phyloP scores from a whole-genome alignment of 1,140 invertebrate species.

The Ceratosolen solmsi region DNA sequence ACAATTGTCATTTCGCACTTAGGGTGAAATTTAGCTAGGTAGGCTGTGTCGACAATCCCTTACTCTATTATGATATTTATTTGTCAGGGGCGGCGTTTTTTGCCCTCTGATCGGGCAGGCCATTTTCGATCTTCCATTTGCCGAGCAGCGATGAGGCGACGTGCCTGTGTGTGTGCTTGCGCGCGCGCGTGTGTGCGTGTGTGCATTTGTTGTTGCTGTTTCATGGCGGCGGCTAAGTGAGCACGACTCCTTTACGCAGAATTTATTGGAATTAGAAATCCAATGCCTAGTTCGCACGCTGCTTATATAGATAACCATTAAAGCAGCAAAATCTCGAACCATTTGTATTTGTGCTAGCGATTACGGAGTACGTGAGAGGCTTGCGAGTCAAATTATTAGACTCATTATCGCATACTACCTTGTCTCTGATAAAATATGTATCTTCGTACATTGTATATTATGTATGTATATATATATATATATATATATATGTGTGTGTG shows the following conservation, averaged over 20 bases:
- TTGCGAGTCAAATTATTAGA: slow-evolving; percentile 62
- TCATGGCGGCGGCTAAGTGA: slow-evolving; percentile 50
- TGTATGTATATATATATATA: background rate
- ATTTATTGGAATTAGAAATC: slow-evolving; percentile 70
- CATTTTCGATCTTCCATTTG: background rate
- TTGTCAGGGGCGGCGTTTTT: background rate
- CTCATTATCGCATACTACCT: slow-evolving; percentile 62
- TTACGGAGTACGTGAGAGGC: slow-evolving; percentile 66
- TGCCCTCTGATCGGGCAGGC: background rate
- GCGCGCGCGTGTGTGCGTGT: too few species aligned
- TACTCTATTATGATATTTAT: slow-evolving; percentile 21
- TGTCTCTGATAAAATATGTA: slow-evolving; percentile 43
- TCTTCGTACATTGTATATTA: slow-evolving; percentile 11
- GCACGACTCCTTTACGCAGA: slow-evolving; percentile 54
- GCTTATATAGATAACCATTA: slow-evolving; percentile 65
- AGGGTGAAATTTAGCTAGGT: background rate
- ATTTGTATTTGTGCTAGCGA: slow-evolving; percentile 64
- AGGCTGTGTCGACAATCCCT: background rate
- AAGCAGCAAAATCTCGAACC: slow-evolving; percentile 57
- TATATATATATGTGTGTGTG: too few species aligned
- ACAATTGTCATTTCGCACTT: slow-evolving; percentile 14
- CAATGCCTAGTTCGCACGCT: slow-evolving; percentile 55
- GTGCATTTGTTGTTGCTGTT: background rate
- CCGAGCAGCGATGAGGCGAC: background rate
- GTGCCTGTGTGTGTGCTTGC: too few species aligned